Percentiles rank a stretch among this genome's conserved stretches.
These are phyloP conservation scores for Arctopsyche grandis DNA, from an alignment of 1,140 invertebrate genomes.

Conservation along the genomic window DNA sequence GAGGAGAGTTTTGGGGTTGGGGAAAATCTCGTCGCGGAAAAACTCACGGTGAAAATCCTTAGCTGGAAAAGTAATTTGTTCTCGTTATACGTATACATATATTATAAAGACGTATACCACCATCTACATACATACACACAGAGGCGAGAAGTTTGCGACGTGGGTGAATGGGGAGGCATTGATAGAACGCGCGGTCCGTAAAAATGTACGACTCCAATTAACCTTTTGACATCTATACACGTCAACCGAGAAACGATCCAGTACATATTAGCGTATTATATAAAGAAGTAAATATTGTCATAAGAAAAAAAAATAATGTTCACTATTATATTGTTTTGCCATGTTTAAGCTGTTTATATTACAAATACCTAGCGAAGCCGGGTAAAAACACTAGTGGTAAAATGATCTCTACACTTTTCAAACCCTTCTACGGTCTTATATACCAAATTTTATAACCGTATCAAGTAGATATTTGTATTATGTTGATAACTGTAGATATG, in stretches of 20 bases:
- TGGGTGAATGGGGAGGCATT: too few species aligned
- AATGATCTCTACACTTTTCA: too few species aligned
- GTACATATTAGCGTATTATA: neutral
- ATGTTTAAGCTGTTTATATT: too few species aligned
- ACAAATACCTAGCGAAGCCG: too few species aligned
- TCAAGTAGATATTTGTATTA: too few species aligned
- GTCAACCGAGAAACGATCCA: slow-evolving; percentile 12
- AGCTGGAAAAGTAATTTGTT: slow-evolving; percentile 10
- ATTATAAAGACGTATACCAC: neutral
- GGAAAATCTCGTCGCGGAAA: neutral
- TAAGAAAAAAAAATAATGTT: too few species aligned
- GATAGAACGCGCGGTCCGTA: slow-evolving; percentile 21
- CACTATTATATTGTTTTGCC: too few species aligned
- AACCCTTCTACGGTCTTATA: too few species aligned
- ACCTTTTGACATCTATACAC: slow-evolving; percentile 28
- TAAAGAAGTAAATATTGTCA: neutral
- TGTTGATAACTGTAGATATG: too few species aligned
- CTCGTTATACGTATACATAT: neutral
- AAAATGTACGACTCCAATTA: slow-evolving; percentile 30
- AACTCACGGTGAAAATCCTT: neutral
- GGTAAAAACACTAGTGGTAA: too few species aligned
- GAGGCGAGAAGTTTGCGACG: neutral
- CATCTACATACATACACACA: neutral
- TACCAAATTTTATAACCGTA: too few species aligned
- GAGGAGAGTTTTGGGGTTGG: too few species aligned